A percentile compares a stretch with the other conserved stretches of the same genome.
Conservation (phyloP, 1,140 invertebrate species). For the Matsumurasca onukii region DNA sequence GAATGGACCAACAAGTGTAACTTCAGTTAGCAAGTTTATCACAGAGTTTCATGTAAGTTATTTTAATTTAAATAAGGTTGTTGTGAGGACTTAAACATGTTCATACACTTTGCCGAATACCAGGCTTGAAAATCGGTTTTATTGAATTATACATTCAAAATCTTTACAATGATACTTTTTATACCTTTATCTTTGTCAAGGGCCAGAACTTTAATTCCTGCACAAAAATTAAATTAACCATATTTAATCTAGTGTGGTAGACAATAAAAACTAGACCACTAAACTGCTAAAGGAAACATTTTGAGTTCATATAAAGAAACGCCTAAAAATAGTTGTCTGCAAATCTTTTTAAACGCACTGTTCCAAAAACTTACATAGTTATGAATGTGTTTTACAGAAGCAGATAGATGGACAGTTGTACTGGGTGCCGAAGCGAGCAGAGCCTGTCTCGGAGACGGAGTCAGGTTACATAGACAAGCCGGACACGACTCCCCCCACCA, state of each 20-base stretch:
- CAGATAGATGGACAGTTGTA: slow-evolving; percentile 13
- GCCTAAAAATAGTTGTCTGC: not conserved
- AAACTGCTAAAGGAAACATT: not conserved
- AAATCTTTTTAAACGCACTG: too few species aligned
- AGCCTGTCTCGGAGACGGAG: not conserved
- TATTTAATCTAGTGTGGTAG: not conserved
- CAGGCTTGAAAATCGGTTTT: too few species aligned
- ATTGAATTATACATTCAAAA: not conserved
- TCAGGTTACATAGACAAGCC: not conserved
- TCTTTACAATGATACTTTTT: not conserved
- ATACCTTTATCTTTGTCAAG: not conserved
- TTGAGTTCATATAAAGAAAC: not conserved
- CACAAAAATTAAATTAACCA: not conserved
- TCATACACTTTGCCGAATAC: too few species aligned
- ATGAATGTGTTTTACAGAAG: slow-evolving; percentile 10
- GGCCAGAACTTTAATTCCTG: not conserved
- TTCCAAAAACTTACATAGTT: too few species aligned
- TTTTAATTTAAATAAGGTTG: not conserved
- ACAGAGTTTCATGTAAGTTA: slow-evolving; percentile 39
- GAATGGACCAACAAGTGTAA: slow-evolving; percentile 29
- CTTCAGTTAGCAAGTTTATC: slow-evolving; percentile 38
- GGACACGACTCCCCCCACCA: not conserved
- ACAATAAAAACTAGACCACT: not conserved
- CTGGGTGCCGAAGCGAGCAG: not conserved
- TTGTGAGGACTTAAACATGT: too few species aligned